Evolutionary conservation across 2,113 vertebrate genomes (phyloP), one percentile per base, ranked within the genome.

Genomic region (Procavia capensis): DNA sequence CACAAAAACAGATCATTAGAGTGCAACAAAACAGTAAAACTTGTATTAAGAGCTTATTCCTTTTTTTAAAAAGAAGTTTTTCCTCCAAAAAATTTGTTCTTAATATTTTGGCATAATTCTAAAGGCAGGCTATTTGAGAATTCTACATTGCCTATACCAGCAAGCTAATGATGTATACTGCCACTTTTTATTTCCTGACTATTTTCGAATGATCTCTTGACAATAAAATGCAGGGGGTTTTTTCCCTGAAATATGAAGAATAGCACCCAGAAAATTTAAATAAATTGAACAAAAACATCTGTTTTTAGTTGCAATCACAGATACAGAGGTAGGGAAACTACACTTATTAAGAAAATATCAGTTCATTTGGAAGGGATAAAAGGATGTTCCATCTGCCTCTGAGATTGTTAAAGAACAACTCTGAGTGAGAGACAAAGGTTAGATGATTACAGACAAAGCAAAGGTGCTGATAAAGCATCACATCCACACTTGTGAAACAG

Each of bases 301-400:
- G 76, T 11, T 68, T 92, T 74, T 20, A 68, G 54, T 50, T 92
- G n/a, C 8, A 91, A 61, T 87, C 63, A 74, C 34, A 75, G 6
- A 59, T 80, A 0, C 27, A 14, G 84, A 85, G 61, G n/a, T 57
- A 85, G 84, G 9, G 1, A 92, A 78, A 90, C 6, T 68, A 80
- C 9, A 50, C 34, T 89, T 95, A 80, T 61, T 41, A 81, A 91
- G 74, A 63, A 95, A 90, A 61, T 93, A 85, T 79, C 43, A 39
- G 22, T 57, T 13, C 61, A 29, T 9, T 41, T 87, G 83, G 36
- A 66, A 78, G 47, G 54, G 41, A 59, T 41, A 41, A 88, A 68
- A 91, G 3, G 5, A 50, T 91, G 9, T 20, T 90, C 79, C 76
- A 61, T n/a, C 6, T 87, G 57, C 6, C 13, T 61, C 54, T 94